A percentile compares a stretch with the other conserved stretches of the same genome.
phyloP scores from a whole-genome alignment of 30 jellyfish, hydroid and myxozoan genomes.

The Mastigias papua region DNA sequence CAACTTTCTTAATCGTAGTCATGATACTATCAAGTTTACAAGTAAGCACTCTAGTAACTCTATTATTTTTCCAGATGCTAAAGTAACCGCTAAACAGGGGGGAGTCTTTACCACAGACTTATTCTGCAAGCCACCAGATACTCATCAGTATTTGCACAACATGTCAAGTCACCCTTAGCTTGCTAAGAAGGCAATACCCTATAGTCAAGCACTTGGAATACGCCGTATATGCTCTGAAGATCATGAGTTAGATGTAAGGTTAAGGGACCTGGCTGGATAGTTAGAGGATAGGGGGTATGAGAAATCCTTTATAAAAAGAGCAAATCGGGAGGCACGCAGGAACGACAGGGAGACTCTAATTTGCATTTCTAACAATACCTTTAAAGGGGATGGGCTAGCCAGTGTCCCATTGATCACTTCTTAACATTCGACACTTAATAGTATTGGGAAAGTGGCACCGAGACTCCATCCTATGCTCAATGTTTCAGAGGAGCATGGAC shows the following conservation, averaged over 20 bases:
- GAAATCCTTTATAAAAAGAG: background rate
- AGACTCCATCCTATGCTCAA: constrained; percentile 8
- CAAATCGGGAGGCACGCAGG: background rate
- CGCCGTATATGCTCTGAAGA: background rate
- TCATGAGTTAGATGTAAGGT: background rate
- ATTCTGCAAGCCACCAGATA: background rate
- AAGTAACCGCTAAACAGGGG: too few species aligned
- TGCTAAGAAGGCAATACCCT: background rate
- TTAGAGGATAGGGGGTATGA: background rate
- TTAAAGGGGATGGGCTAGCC: background rate
- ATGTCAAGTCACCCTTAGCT: background rate
- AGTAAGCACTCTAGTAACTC: too few species aligned
- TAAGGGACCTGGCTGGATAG: background rate
- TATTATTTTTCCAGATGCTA: too few species aligned
- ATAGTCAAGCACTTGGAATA: background rate
- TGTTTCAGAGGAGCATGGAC: background rate
- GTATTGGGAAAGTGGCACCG: constrained; percentile 1
- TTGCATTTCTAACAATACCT: background rate
- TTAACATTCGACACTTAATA: constrained; percentile 17
- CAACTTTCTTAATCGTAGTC: constrained; percentile 9
- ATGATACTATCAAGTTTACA: constrained; percentile 20
- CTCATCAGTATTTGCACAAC: background rate
- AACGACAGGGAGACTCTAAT: background rate
- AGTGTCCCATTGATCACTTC: constrained; percentile 6
- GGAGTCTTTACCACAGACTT: constrained; percentile 3